Percentiles rank a stretch among this genome's conserved stretches.
Conservation (phyloP, 2,888 invertebrate genomes). For the Temnothorax rugatulus region DNA sequence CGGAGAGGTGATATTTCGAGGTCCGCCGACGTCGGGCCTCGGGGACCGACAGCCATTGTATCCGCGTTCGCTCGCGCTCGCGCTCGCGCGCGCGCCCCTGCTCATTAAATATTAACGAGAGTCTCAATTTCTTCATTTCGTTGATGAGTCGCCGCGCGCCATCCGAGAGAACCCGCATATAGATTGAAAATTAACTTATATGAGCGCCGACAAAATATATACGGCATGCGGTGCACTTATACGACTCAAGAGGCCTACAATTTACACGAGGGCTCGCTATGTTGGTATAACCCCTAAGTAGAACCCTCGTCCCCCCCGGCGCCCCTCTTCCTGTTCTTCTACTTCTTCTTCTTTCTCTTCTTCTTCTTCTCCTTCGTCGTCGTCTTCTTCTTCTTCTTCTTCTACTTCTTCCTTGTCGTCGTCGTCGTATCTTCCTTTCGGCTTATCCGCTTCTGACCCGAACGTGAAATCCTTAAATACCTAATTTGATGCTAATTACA, state of each 20-base stretch:
- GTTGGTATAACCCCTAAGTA: slow-evolving; percentile 81
- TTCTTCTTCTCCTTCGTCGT: slow-evolving; percentile 33
- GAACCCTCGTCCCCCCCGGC: slow-evolving; percentile 57
- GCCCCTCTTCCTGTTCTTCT: slow-evolving; percentile 16
- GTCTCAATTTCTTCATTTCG: slow-evolving; percentile 86
- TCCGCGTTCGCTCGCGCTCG: slow-evolving; percentile 68
- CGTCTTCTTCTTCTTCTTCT: slow-evolving; percentile 37
- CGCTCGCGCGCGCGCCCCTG: slow-evolving; percentile 74
- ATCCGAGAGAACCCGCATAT: slow-evolving; percentile 84
- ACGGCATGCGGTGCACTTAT: slow-evolving; percentile 79
- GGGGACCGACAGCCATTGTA: slow-evolving; percentile 79
- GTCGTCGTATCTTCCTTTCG: slow-evolving; percentile 36
- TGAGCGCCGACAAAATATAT: slow-evolving; percentile 86
- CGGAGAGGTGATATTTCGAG: slow-evolving; percentile 79
- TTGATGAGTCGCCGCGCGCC: slow-evolving; percentile 85
- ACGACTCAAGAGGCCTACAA: slow-evolving; percentile 81
- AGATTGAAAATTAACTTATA: slow-evolving; percentile 87
- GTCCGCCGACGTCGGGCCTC: slow-evolving; percentile 55
- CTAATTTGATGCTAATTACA: slow-evolving; percentile 84
- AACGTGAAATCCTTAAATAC: slow-evolving; percentile 82
- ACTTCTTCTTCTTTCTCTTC: slow-evolving; percentile 25
- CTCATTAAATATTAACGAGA: slow-evolving; percentile 86
- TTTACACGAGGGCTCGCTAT: slow-evolving; percentile 80
- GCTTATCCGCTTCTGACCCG: slow-evolving; percentile 51
- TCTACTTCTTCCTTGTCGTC: slow-evolving; percentile 20